Evolutionary conservation across 2,888 invertebrate genomes (phyloP).

Genomic region (Orchesellides sinensis): DNA sequence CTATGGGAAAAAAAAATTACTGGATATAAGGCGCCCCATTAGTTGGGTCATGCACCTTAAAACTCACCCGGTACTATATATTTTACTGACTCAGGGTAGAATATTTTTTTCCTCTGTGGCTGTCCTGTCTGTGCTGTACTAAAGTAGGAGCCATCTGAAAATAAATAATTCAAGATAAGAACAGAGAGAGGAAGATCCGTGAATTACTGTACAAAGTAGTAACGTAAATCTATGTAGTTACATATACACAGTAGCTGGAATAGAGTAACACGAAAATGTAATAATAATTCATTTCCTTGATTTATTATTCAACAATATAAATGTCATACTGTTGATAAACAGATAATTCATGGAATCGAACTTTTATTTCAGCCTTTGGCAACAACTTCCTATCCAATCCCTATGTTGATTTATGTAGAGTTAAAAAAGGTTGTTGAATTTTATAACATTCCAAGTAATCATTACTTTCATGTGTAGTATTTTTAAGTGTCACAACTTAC

Average conservation of each 20-base stretch:
- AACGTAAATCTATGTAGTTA: no score
- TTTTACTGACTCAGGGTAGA: not conserved
- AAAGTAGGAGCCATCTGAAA: not conserved
- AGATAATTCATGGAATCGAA: conserved; percentile 13
- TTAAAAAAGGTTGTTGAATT: no score
- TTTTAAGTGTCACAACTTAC: not conserved
- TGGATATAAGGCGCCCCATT: conserved; percentile 23
- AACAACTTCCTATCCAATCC: not conserved
- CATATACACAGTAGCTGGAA: no score
- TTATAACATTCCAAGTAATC: no score
- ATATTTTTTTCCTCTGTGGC: no score
- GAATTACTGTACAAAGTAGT: no score
- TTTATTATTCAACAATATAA: conserved; percentile 40
- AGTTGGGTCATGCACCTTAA: conserved; percentile 36
- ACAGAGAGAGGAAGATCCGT: no score
- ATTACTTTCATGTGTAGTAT: no score
- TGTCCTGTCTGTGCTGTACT: no score
- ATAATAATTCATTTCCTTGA: conserved; percentile 54
- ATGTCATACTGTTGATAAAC: not conserved
- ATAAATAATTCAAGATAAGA: not conserved
- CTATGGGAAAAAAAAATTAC: conserved; percentile 26
- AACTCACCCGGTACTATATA: not conserved
- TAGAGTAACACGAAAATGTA: not conserved
- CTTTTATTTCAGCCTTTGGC: conserved; percentile 13
- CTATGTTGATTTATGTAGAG: no score